Evolutionary conservation across 2,888 invertebrate genomes (phyloP).

Genomic region (Ormyrus pomaceus): DNA sequence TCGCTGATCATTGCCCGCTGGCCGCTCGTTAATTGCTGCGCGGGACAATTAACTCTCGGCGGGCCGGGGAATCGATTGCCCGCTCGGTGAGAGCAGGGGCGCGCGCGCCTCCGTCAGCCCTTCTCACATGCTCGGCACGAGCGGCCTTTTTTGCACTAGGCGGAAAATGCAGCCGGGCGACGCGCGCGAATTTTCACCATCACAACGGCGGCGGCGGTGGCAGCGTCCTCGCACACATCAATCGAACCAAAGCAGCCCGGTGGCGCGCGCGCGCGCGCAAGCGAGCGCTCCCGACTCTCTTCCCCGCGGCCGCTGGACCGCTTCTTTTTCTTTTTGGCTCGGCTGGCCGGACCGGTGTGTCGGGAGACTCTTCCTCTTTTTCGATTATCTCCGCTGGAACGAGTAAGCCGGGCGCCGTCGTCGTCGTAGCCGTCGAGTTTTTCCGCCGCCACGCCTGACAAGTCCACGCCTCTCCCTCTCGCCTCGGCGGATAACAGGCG

Average conservation of each 20-base stretch:
- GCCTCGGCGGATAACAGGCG: constrained; percentile 10
- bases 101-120: not conserved
- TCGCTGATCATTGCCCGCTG: constrained; percentile 18
- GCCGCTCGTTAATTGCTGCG: constrained; percentile 32
- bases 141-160: not conserved
- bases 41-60: constrained; percentile 26
- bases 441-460: constrained; percentile 48
- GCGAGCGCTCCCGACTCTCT: not conserved
- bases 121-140: constrained; percentile 10
- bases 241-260: constrained; percentile 32
- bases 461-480: constrained; percentile 52
- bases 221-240: not conserved
- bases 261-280: not conserved
- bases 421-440: not conserved
- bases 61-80: constrained; percentile 18
- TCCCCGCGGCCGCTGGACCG: not conserved
- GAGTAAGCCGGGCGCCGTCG: too few species aligned
- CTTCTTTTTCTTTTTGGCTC: not conserved
- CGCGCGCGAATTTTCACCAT: not conserved
- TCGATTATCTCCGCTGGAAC: not conserved
- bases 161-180: not conserved
- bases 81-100: not conserved
- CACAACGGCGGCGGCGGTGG: not conserved
- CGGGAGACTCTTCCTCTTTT: not conserved
- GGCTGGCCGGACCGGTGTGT: not conserved